A percentile compares a stretch with the other conserved stretches of the same genome.
These are phyloP conservation scores for Gorsachius goisagi DNA, from an alignment of 2,113 vertebrate genomes.

Conservation along the genomic window DNA sequence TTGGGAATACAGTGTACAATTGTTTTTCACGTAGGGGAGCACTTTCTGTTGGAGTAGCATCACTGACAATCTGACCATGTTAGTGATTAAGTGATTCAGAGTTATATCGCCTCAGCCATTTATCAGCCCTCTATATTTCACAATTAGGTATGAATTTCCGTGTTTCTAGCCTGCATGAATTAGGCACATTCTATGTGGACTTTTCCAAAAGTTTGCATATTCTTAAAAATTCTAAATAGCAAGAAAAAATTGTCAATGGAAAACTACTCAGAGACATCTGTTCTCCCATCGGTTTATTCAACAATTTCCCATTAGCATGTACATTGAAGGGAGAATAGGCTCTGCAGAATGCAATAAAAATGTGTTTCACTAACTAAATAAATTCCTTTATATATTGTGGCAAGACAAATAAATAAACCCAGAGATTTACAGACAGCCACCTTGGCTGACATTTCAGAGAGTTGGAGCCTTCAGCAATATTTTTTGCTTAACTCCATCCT, in stretches of 20 bases:
- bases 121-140: background rate
- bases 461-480: slow-evolving; percentile 39
- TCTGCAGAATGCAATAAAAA: slow-evolving; percentile 60
- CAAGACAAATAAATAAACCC: slow-evolving; percentile 66
- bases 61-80: background rate
- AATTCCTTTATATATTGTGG: slow-evolving; percentile 67
- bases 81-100: slow-evolving; percentile 19
- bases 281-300: background rate
- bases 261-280: slow-evolving; percentile 39
- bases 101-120: background rate
- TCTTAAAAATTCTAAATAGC: background rate
- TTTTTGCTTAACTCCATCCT: slow-evolving; percentile 58
- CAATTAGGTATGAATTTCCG: background rate
- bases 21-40: slow-evolving; percentile 4
- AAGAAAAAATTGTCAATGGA: background rate
- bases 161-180: background rate
- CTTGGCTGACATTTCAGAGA: slow-evolving; percentile 66
- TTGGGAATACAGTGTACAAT: slow-evolving; percentile 17
- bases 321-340: slow-evolving; percentile 26
- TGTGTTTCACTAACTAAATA: slow-evolving; percentile 49
- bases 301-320: slow-evolving; percentile 10
- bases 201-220: background rate
- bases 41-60: slow-evolving; percentile 14
- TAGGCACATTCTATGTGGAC: background rate
- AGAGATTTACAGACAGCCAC: slow-evolving; percentile 60